phyloP scores from a whole-genome alignment of 2,113 vertebrate genomes.

The Rhinogobius similis region DNA sequence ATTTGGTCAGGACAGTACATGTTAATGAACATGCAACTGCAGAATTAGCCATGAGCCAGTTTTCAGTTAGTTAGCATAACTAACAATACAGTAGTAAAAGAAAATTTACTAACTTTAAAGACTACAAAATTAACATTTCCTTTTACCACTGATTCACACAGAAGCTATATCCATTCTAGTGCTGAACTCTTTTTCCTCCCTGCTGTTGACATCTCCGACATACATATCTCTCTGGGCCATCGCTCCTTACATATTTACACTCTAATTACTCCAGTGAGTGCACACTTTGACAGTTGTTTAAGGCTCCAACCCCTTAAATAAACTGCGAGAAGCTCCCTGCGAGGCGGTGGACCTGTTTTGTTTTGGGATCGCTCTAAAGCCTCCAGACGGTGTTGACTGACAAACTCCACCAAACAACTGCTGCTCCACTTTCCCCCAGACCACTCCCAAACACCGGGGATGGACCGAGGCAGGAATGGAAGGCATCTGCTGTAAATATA shows the following conservation, averaged over 20 bases:
- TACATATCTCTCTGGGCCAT: not conserved
- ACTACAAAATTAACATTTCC: too few species aligned
- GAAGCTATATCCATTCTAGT: not conserved
- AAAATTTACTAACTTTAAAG: too few species aligned
- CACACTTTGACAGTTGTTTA: not conserved
- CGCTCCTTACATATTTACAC: not conserved
- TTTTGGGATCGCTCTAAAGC: not conserved
- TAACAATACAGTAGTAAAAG: too few species aligned
- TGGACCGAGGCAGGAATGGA: not conserved
- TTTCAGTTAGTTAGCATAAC: too few species aligned
- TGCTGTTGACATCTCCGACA: not conserved
- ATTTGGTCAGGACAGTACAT: too few species aligned
- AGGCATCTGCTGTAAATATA: not conserved
- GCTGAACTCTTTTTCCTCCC: not conserved
- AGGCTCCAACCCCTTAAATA: not conserved
- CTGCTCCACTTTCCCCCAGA: slow-evolving; percentile 21
- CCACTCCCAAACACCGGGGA: not conserved
- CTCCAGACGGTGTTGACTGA: slow-evolving; percentile 19
- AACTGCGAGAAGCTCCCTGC: not conserved
- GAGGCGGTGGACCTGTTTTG: not conserved
- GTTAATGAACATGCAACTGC: too few species aligned
- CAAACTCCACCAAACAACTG: slow-evolving; percentile 32
- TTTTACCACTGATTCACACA: not conserved
- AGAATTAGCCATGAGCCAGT: too few species aligned
- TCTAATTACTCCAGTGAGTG: not conserved